A percentile compares a stretch with the other conserved stretches of the same genome.
These are phyloP conservation scores for Microcebus lehilahytsara DNA, from an alignment of 2,113 vertebrate genomes.

Conservation along the genomic window DNA sequence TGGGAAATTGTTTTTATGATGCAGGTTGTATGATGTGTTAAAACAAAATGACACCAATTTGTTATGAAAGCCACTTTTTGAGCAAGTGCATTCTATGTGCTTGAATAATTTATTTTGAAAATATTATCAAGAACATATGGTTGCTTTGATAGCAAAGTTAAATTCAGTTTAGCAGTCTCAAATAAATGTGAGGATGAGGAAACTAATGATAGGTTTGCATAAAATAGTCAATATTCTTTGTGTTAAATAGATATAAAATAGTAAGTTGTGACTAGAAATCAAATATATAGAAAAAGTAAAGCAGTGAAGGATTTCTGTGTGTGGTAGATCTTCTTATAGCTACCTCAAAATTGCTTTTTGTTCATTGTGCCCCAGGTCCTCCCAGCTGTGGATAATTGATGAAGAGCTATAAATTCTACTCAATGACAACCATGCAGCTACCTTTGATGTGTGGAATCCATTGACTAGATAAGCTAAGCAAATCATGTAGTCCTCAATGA, in stretches of 20 bases:
- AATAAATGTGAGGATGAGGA: neutral
- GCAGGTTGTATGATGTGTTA: neutral
- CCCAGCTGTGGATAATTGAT: neutral
- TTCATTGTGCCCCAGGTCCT: neutral
- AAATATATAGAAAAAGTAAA: neutral
- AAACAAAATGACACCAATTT: neutral
- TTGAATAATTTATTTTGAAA: slow-evolving; percentile 16
- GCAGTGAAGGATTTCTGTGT: neutral
- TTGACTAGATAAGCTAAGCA: neutral
- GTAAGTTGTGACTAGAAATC: neutral
- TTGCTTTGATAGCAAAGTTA: neutral
- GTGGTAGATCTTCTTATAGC: neutral
- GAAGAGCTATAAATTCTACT: neutral
- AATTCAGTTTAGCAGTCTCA: neutral
- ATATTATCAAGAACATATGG: neutral
- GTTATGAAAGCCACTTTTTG: neutral
- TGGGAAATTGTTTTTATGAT: neutral
- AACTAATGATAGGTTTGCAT: neutral
- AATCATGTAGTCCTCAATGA: neutral
- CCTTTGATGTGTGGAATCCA: neutral
- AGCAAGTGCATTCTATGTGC: neutral
- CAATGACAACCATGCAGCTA: neutral
- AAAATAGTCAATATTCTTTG: neutral
- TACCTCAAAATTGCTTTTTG: neutral
- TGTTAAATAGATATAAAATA: neutral